Conservation (phyloP, 2,113 vertebrate species). For the Serinus canaria region DNA sequence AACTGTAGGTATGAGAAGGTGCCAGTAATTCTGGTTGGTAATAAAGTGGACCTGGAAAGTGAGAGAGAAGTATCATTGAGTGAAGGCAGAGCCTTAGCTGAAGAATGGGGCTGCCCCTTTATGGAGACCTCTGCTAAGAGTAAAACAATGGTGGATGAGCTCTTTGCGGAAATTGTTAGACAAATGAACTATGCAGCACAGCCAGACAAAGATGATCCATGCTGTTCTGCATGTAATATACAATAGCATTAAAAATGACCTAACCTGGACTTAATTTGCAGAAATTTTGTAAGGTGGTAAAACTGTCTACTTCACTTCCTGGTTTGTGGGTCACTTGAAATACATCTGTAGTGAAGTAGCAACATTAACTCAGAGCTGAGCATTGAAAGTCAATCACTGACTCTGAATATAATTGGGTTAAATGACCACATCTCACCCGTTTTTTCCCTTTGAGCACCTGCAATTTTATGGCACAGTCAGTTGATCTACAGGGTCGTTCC, state of each 20-base stretch:
- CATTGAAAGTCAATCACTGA: constrained; percentile 43
- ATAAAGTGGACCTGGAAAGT: constrained; percentile 98
- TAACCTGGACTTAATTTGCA: constrained; percentile 33
- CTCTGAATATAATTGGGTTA: constrained; percentile 65
- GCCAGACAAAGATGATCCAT: constrained; percentile 97
- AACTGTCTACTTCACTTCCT: constrained; percentile 47
- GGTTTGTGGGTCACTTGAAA: constrained; percentile 47
- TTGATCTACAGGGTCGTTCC: constrained; percentile 62
- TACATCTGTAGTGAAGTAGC: constrained; percentile 60
- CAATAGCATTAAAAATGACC: constrained; percentile 82
- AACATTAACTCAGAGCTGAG: constrained; percentile 58
- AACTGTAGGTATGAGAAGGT: constrained; percentile 93
- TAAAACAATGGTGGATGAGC: constrained; percentile 99
- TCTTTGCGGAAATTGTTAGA: constrained; percentile 97
- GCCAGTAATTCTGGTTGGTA: constrained; percentile 97
- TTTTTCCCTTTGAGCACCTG: constrained; percentile 56
- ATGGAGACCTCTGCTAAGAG: constrained; percentile 99
- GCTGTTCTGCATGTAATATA: constrained; percentile 99
- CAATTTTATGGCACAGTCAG: constrained; percentile 48
- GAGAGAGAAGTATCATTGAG: constrained; percentile 93
- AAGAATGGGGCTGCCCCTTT: constrained; percentile 99
- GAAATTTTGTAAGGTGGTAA: constrained; percentile 43
- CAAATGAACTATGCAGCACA: constrained; percentile 99
- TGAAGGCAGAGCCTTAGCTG: constrained; percentile 93
- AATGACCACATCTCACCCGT: constrained; percentile 49